Conservation (phyloP, 2,888 invertebrate species). For the Pyrrhia umbra region DNA sequence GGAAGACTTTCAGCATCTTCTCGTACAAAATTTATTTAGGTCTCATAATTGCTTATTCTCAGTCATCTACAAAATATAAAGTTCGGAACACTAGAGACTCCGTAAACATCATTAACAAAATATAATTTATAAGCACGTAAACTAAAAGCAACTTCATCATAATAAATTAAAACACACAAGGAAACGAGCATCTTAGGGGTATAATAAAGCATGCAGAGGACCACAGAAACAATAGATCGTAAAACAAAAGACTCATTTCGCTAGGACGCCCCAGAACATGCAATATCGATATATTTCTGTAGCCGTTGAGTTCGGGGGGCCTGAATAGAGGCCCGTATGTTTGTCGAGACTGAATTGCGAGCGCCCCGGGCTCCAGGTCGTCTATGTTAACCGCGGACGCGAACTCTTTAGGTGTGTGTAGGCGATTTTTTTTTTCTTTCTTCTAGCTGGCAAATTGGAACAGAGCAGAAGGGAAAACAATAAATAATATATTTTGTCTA, state of each 20-base stretch:
- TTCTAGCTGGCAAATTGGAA: conserved; percentile 37
- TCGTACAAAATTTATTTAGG: neutral
- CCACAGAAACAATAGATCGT: conserved; percentile 70
- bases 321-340: conserved; percentile 67
- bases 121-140: conserved; percentile 2
- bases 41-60: neutral
- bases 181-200: conserved; percentile 54
- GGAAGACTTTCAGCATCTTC: neutral
- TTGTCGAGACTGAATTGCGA: conserved; percentile 77
- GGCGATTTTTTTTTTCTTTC: conserved; percentile 47
- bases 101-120: conserved; percentile 11
- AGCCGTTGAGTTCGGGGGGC: conserved; percentile 57
- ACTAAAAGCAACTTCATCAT: conserved; percentile 27
- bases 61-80: neutral
- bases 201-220: conserved; percentile 63
- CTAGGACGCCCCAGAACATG: conserved; percentile 70
- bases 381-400: conserved; percentile 58
- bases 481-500: conserved; percentile 38
- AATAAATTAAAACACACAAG: conserved; percentile 62
- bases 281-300: conserved; percentile 75
- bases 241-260: conserved; percentile 78
- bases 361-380: conserved; percentile 72
- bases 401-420: conserved; percentile 53
- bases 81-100: neutral
- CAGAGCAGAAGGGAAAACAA: conserved; percentile 20